Evolutionary conservation across 2,113 vertebrate species (phyloP), one percentile per base, ranked within the genome.

Genomic region (Rhipidura dahli): DNA sequence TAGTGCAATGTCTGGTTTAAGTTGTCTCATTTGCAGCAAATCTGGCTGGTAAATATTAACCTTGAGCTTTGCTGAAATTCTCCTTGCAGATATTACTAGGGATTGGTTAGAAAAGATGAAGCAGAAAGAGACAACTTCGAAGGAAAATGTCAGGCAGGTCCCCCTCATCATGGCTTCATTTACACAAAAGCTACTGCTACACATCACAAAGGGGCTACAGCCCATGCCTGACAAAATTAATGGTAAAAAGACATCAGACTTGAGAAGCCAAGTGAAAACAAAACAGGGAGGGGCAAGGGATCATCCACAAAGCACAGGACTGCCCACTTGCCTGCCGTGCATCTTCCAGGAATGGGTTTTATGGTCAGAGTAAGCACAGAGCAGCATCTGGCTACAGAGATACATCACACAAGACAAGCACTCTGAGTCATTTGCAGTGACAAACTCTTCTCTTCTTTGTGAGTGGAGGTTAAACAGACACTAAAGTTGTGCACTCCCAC

Each of bases 21-120:
- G 90, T 95, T 83, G 86, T 94, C 95, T 97, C 85, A 94, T 96
- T 97, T 97, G 94, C 95, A 96, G 89, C 88, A 93, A 91, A 95
- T 90, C 93, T 91, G 94, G 87, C 94, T 86, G 94, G 97, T 96
- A 97, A 97, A 98, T 96, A 97, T 97, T 97, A 97, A 98, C 96
- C 97, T 97, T 96, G 95, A 87, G 93, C 90, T 94, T 94, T 79
- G 96, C 57, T 92, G 94, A 92, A 96, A 97, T 95, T 97, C 97
- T 95, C 97, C 97, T 97, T 97, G 97, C 93, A 88, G 91, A 51
- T 61, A 50, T 78, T 80, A 76, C 54, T 39, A 66, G 90, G 68
- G 60, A 88, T 90, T 51, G 95, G 93, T 73, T 59, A 70, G 68
- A 59, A 81, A 71, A 94, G 90, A 84, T 28, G 68, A 92, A 79